phyloP scores from a whole-genome alignment of 2,888 invertebrate genomes.

The Kryphioiulus occultus region DNA sequence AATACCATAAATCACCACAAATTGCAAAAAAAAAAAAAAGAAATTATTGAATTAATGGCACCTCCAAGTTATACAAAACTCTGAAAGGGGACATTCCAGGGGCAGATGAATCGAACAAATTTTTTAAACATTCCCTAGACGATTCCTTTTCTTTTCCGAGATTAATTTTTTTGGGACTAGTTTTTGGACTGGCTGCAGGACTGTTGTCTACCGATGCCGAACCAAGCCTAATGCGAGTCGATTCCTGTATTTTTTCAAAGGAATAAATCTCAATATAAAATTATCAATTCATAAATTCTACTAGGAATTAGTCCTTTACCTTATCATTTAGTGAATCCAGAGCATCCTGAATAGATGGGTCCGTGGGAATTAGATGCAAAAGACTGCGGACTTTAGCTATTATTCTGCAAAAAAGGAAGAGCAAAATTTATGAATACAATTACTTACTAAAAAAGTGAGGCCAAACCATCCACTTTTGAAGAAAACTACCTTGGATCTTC shows the following conservation, averaged over 20 bases:
- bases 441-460: conserved; percentile 3
- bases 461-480: conserved; percentile 49
- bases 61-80: conserved; percentile 65
- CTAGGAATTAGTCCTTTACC: background rate
- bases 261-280: background rate
- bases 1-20: background rate
- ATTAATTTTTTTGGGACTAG: conserved; percentile 58
- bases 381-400: conserved; percentile 62
- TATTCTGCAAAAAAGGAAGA: conserved; percentile 57
- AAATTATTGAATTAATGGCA: conserved; percentile 54
- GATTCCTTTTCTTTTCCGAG: conserved; percentile 55
- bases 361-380: conserved; percentile 65
- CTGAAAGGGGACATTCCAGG: conserved; percentile 63
- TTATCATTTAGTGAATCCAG: conserved; percentile 62
- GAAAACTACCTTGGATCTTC: conserved; percentile 62
- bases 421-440: background rate
- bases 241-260: background rate
- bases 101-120: conserved; percentile 61
- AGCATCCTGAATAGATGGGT: conserved; percentile 63
- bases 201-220: conserved; percentile 35
- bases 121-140: conserved; percentile 60
- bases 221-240: background rate
- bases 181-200: conserved; percentile 59
- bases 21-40: background rate
- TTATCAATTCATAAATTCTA: background rate